phyloP scores from a whole-genome alignment of 2,797 vertebrate genomes.

The Phataginus tetradactyla region DNA sequence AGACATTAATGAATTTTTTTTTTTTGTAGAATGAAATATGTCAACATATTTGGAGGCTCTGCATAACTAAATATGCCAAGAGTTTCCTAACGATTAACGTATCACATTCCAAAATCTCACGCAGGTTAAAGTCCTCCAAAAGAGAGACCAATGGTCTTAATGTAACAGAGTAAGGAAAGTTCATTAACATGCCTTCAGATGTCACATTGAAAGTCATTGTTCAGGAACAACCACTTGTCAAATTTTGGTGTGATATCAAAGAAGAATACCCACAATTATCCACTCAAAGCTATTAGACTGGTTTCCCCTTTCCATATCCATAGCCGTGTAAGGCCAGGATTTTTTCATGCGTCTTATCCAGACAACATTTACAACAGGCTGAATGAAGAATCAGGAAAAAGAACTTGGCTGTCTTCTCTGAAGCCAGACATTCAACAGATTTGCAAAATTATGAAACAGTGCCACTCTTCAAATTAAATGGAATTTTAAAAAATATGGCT shows the following conservation, averaged over 20 bases:
- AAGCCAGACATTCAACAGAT: not conserved
- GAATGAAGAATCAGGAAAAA: not conserved
- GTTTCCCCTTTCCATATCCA: not conserved
- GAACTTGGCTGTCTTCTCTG: not conserved
- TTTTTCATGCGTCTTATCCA: not conserved
- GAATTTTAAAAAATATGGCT: not conserved
- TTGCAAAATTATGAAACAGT: not conserved
- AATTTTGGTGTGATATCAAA: not conserved
- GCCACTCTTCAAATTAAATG: not conserved
- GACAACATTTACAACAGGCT: not conserved
- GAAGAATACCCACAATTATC: not conserved
- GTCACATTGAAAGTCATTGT: too few relatives aligned
- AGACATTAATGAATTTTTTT: not conserved
- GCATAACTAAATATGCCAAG: not conserved
- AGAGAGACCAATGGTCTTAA: not conserved
- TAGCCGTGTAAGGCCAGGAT: not conserved
- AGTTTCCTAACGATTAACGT: not conserved
- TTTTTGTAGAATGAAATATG: not conserved
- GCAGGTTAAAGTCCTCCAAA: not conserved
- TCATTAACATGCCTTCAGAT: not conserved
- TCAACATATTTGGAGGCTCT: not conserved
- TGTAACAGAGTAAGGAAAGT: not conserved
- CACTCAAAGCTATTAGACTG: not conserved
- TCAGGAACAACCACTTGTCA: not conserved
- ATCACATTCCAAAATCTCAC: accelerated